These are phyloP conservation scores for Drosophila barbarae DNA, from an alignment of 2,888 invertebrate species.

Conservation along the genomic window DNA sequence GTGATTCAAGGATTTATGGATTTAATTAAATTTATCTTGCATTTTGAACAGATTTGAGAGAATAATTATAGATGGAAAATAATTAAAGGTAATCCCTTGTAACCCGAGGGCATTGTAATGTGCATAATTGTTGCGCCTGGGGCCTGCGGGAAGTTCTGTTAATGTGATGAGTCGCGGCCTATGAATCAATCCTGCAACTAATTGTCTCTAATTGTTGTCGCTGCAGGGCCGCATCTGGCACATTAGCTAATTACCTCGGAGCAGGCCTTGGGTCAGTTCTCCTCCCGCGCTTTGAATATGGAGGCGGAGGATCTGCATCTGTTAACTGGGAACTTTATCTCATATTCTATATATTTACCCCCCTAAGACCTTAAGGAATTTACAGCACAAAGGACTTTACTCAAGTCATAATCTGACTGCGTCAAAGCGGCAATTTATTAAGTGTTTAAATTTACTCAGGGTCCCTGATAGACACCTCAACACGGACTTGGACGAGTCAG, in stretches of 20 bases:
- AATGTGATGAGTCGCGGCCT: constrained; percentile 36
- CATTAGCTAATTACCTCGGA: constrained; percentile 54
- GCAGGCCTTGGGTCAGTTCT: constrained; percentile 8
- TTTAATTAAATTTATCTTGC: neutral
- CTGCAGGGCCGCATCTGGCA: constrained; percentile 22
- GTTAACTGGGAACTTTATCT: constrained; percentile 1
- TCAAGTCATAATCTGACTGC: constrained; percentile 12
- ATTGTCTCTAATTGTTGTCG: constrained; percentile 60
- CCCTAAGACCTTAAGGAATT: neutral
- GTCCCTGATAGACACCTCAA: constrained; percentile 35
- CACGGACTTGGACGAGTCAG: constrained; percentile 13
- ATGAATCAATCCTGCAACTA: constrained; percentile 36
- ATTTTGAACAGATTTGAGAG: neutral
- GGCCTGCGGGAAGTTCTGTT: constrained; percentile 32
- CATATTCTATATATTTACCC: neutral
- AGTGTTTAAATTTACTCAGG: constrained; percentile 35
- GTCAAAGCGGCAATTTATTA: constrained; percentile 7
- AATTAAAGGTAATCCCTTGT: neutral
- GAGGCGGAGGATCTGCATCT: neutral
- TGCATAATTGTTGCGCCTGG: constrained; percentile 37
- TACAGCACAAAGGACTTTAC: constrained; percentile 1
- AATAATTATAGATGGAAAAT: neutral
- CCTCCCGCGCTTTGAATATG: too few relatives aligned
- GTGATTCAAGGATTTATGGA: too few relatives aligned
- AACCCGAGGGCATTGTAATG: constrained; percentile 29